These are phyloP conservation scores for Sarcophaga variegata DNA, from an alignment of 2,888 invertebrate genomes.

Conservation along the genomic window DNA sequence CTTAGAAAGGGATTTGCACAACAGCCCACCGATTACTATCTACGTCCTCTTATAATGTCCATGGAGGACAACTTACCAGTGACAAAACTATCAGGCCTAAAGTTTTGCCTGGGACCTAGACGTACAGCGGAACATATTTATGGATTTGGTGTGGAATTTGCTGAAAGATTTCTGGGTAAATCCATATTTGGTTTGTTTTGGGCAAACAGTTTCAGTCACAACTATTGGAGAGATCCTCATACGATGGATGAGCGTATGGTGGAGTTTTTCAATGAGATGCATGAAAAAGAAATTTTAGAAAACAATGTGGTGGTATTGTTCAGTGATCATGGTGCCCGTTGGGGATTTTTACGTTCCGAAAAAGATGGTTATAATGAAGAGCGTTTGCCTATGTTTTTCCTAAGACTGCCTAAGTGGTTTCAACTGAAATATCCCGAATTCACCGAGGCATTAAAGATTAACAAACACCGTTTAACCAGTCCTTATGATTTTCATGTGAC, in stretches of 20 bases:
- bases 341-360: slow-evolving; percentile 85
- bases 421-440: slow-evolving; percentile 83
- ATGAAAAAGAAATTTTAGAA: slow-evolving; percentile 83
- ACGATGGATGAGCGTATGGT: slow-evolving; percentile 85
- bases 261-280: slow-evolving; percentile 84
- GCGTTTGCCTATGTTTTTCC: slow-evolving; percentile 87
- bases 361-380: slow-evolving; percentile 89
- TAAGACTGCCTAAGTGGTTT: slow-evolving; percentile 86
- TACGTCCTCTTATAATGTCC: slow-evolving; percentile 87
- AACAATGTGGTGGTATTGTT: slow-evolving; percentile 85
- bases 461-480: slow-evolving; percentile 86
- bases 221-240: slow-evolving; percentile 84
- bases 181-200: slow-evolving; percentile 89
- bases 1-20: slow-evolving; percentile 86
- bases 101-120: slow-evolving; percentile 84
- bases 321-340: slow-evolving; percentile 89
- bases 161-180: slow-evolving; percentile 83
- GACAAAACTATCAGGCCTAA: slow-evolving; percentile 82
- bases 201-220: slow-evolving; percentile 89
- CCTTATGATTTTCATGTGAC: slow-evolving; percentile 89
- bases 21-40: slow-evolving; percentile 90
- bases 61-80: slow-evolving; percentile 83
- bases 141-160: slow-evolving; percentile 86
- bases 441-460: slow-evolving; percentile 83
- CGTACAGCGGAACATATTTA: slow-evolving; percentile 86